Percentiles rank a stretch among this genome's conserved stretches.
phyloP scores from a whole-genome alignment of 1,140 invertebrate genomes.

The Tetragnatha versicolor region DNA sequence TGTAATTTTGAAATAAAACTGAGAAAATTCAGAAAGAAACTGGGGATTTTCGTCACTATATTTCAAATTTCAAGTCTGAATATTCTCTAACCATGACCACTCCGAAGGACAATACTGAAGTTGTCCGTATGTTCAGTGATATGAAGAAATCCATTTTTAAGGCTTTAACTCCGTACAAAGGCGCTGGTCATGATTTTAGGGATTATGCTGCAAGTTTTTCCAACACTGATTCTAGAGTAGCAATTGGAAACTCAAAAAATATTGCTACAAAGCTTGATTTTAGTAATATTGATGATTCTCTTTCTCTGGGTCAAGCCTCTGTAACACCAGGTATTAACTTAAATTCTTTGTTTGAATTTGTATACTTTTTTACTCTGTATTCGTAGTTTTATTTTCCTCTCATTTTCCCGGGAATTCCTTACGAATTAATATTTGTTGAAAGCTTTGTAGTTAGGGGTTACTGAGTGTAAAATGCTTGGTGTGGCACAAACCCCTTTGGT shows the following conservation, averaged over 20 bases:
- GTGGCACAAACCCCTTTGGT: no score
- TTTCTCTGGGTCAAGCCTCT: background rate
- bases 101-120: constrained; percentile 41
- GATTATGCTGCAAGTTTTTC: constrained; percentile 16
- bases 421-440: no score
- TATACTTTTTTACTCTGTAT: no score
- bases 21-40: no score
- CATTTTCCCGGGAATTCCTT: no score
- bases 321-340: constrained; percentile 21
- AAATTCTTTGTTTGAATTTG: background rate
- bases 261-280: constrained; percentile 35
- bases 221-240: background rate
- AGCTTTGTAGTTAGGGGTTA: no score
- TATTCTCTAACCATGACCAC: no score
- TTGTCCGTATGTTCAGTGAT: constrained; percentile 39
- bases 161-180: constrained; percentile 17
- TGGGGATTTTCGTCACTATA: no score
- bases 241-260: background rate
- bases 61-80: no score
- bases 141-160: constrained; percentile 41
- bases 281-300: constrained; percentile 34
- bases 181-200: background rate
- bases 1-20: no score
- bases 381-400: no score
- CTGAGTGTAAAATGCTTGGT: no score